Evolutionary conservation across 2,888 invertebrate species (phyloP).

Genomic region (Calameuta filiformis): DNA sequence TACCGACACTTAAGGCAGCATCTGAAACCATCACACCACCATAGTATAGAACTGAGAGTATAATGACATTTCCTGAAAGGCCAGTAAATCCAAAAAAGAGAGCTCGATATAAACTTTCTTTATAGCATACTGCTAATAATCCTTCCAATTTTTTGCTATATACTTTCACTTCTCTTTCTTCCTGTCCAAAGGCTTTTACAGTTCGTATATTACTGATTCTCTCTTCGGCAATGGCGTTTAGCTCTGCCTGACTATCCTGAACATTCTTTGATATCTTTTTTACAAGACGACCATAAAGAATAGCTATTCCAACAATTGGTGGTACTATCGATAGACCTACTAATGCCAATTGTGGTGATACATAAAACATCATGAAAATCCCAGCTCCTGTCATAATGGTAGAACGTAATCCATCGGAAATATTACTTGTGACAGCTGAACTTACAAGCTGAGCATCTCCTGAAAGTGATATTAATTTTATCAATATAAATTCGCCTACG

Average conservation of each 20-base stretch:
- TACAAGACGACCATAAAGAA: constrained; percentile 86
- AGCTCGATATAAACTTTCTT: constrained; percentile 87
- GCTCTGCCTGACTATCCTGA: constrained; percentile 76
- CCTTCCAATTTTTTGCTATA: constrained; percentile 78
- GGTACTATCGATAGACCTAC: constrained; percentile 91
- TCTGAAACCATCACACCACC: constrained; percentile 90
- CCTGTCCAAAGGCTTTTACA: constrained; percentile 92
- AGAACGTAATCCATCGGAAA: constrained; percentile 93
- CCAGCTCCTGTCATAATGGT: constrained; percentile 88
- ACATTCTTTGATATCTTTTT: constrained; percentile 84
- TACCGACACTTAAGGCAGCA: constrained; percentile 83
- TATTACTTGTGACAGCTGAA: constrained; percentile 90
- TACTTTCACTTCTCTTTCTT: constrained; percentile 77
- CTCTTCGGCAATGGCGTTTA: constrained; percentile 79
- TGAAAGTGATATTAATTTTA: constrained; percentile 61
- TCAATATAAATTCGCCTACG: no score
- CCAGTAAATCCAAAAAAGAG: constrained; percentile 93
- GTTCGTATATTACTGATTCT: constrained; percentile 91
- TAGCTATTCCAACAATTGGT: constrained; percentile 86
- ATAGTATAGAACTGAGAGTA: constrained; percentile 91
- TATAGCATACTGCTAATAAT: constrained; percentile 83
- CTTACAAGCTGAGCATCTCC: constrained; percentile 94
- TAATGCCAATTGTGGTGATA: constrained; percentile 88
- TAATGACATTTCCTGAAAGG: constrained; percentile 88
- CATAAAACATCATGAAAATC: constrained; percentile 95